Evolutionary conservation across 2,113 vertebrate genomes (phyloP), one percentile per base, ranked within the genome.

Genomic region (Periophthalmodon schlosseri): DNA sequence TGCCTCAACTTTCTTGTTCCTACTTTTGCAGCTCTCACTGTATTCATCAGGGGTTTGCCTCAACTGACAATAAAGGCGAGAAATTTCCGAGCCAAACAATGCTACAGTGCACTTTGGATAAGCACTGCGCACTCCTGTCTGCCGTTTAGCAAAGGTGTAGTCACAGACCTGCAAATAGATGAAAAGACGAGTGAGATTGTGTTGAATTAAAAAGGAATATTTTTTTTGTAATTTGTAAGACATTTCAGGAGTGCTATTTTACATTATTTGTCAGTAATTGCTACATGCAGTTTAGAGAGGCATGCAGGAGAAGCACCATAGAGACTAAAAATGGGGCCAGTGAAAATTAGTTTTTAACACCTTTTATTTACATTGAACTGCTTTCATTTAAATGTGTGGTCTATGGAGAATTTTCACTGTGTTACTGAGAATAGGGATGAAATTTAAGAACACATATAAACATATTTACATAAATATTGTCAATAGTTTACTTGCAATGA

Each of bases 1-100:
- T 87, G 81, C 86, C 86, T 89, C 85, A 92, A 91, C 88, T 92
- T 91, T 92, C 86, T 92, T 90, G 91, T 91, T 89, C 89, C 85
- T 86, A 87, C 82, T 90, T 82, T 79, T 90, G 89, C 88, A 86
- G 88, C 82, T 90, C 87, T 89, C 89, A 85, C 84, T 90, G 90
- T 91, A 90, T 89, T 91, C 87, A 84, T 89, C 86, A 50, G 84
- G 91, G 88, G 85, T 89, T 91, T 92, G 86, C 89, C 89, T 88
- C 82, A 86, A 89, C 89, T 90, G 87, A 89, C 91, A 91, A 91
- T 92, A 89, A 89, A 90, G 84, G 84, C 86, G 63, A 92, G 87
- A 83, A 88, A 83, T 85, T 86, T 90, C 88, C 71, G 88, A 90
- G 88, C 84, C 89, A 89, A 90, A 91, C 88, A 91, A 89, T 90